phyloP scores from a whole-genome alignment of 2,797 vertebrate species.

The Octomys mimax region DNA sequence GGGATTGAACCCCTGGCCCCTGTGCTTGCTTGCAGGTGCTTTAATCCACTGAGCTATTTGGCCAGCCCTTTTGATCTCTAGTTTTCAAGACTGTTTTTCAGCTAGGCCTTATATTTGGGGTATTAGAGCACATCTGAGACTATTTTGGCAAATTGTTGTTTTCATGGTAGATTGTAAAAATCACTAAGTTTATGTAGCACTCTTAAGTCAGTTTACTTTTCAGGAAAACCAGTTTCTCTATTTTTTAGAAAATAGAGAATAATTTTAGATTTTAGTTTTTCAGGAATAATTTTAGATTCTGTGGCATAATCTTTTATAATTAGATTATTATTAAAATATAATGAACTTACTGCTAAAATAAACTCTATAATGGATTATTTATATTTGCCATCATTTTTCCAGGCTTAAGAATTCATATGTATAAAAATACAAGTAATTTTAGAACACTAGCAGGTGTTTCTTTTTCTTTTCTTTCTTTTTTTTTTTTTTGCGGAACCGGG shows the following conservation, averaged over 20 bases:
- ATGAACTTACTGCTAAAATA: not conserved
- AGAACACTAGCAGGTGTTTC: not conserved
- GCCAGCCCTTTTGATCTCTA: not conserved
- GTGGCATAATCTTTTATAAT: constrained; percentile 49
- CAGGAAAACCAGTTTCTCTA: constrained; percentile 39
- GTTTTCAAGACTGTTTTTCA: not conserved
- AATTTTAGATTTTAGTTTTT: not conserved
- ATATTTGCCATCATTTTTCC: not conserved
- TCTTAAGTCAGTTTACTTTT: constrained; percentile 18
- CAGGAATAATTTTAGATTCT: constrained; percentile 17
- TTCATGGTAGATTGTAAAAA: constrained; percentile 50
- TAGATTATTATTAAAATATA: constrained; percentile 49
- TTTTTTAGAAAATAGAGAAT: not conserved
- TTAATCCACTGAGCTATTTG: no score
- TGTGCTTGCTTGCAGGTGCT: no score
- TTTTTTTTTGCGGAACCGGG: no score
- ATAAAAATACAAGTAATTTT: constrained; percentile 57
- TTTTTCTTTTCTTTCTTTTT: not conserved
- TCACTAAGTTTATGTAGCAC: constrained; percentile 20
- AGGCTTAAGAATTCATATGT: constrained; percentile 3
- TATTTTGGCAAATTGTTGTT: constrained; percentile 56
- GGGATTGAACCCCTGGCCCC: no score
- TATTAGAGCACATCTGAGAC: not conserved
- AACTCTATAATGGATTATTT: not conserved
- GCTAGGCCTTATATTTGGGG: not conserved